Evolutionary conservation across 2,113 vertebrate species (phyloP), one percentile per base, ranked within the genome.

Genomic region (Zosterops borbonicus): DNA sequence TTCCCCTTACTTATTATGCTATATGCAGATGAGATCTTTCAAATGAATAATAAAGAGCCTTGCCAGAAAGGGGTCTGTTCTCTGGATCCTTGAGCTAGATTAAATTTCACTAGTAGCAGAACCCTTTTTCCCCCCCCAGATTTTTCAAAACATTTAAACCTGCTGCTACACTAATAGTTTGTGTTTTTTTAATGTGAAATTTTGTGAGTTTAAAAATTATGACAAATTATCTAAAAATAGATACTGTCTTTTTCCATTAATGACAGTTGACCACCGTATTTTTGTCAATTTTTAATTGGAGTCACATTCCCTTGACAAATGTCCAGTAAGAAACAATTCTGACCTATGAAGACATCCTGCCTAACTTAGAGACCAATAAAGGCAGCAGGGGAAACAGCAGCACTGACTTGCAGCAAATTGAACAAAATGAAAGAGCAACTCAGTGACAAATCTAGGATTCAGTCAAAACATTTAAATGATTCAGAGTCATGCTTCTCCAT

Each of bases 391-490:
- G 13, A 87, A 91, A 74, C 29, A 89, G 73, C 29, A 70, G 55
- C 29, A 80, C 15, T 47, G 47, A 81, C 24, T 24, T 83, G 63
- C 53, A 47, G 67, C 19, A 76, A 52, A 47, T 29, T 62, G 50
- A 49, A 63, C 16, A 91, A 83, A 92, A 80, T 77, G n/a, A 87
- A 83, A 67, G 27, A 83, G 56, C 70, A 90, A 29, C 35, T 90
- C 64, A 24, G 52, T 60, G 55, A 64, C 77, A 82, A 73, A 94
- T 44, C 47, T 41, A 85, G 17, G 41, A 62, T 92, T 95, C 80
- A 79, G 74, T 83, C 75, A 93, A 96, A 95, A 91, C 33, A 76
- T 73, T 75, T 69, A 81, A 90, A 87, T 59, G 55, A 86, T n/a
- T 83, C 81, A 89, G 68, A 73, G 52, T 89, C 82, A 77, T 70